Conservation (phyloP, 2,888 invertebrate genomes). For the Caenorhabditis sp. region DNA sequence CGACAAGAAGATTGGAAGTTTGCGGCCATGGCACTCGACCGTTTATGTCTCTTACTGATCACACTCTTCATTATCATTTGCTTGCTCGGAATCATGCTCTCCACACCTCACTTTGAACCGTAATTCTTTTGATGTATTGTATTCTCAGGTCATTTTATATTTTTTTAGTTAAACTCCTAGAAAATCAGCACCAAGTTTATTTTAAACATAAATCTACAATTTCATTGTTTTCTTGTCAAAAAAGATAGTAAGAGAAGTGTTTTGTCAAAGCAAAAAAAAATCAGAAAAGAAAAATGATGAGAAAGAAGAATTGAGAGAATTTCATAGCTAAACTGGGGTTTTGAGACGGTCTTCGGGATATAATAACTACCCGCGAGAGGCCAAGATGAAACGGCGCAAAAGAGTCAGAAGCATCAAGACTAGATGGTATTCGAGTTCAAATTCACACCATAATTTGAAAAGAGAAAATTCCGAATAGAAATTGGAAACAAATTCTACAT, state of each 20-base stretch:
- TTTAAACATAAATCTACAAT: constrained; percentile 40
- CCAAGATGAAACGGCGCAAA: constrained; percentile 52
- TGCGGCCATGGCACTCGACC: constrained; percentile 74
- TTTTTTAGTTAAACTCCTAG: neutral
- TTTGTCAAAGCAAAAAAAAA: neutral
- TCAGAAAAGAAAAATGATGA: constrained; percentile 6
- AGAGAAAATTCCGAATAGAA: neutral
- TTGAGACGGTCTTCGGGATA: constrained; percentile 44
- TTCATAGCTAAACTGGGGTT: constrained; percentile 20
- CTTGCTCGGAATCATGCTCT: constrained; percentile 63
- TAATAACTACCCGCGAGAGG: constrained; percentile 57
- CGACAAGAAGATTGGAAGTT: constrained; percentile 75
- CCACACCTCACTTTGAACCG: constrained; percentile 70
- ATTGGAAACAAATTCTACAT: constrained; percentile 11
- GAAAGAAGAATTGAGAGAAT: constrained; percentile 31
- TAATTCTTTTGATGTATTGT: too few species aligned
- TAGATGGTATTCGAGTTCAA: constrained; percentile 11
- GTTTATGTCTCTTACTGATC: constrained; percentile 70
- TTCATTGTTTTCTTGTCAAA: constrained; percentile 47
- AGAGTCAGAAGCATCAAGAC: constrained; percentile 7
- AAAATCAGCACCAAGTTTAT: constrained; percentile 47
- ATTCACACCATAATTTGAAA: constrained; percentile 21
- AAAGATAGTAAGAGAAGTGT: constrained; percentile 24
- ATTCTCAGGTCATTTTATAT: too few species aligned
- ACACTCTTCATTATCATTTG: constrained; percentile 68